A percentile compares a stretch with the other conserved stretches of the same genome.
phyloP scores from a whole-genome alignment of 2,888 invertebrate genomes.

The Caenorhabditis sp. region DNA sequence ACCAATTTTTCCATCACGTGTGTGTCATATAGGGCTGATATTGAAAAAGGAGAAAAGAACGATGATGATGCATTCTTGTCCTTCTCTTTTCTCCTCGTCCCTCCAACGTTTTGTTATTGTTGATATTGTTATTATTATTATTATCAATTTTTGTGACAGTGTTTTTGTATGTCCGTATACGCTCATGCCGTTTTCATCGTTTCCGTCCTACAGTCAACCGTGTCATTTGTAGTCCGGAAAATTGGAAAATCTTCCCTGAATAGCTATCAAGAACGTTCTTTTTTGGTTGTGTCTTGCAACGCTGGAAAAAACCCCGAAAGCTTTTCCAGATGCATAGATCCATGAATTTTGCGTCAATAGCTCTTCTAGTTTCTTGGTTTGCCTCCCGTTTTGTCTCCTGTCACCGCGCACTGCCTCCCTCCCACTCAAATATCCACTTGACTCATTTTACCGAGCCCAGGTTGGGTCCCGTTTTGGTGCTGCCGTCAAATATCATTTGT shows the following conservation, averaged over 20 bases:
- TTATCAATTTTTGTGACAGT: constrained; percentile 15
- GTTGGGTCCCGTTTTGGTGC: background rate
- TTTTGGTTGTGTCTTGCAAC: no score
- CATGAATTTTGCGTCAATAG: constrained; percentile 55
- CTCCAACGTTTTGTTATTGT: constrained; percentile 1
- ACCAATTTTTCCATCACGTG: background rate
- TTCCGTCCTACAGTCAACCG: background rate
- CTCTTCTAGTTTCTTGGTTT: background rate
- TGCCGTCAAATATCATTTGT: constrained; percentile 55
- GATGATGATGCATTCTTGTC: background rate
- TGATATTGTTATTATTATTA: background rate
- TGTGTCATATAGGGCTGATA: constrained; percentile 22
- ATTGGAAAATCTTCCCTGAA: background rate
- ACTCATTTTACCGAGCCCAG: background rate
- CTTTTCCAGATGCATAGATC: constrained; percentile 67
- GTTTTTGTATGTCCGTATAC: background rate
- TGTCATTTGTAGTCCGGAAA: background rate
- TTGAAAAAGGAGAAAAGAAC: no score
- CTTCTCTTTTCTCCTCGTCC: background rate
- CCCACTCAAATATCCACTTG: constrained; percentile 7
- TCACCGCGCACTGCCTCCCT: background rate
- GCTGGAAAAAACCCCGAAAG: constrained; percentile 44
- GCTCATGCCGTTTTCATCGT: background rate
- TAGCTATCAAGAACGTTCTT: background rate
- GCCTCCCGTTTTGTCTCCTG: constrained; percentile 4